A percentile compares a stretch with the other conserved stretches of the same genome.
phyloP scores from a whole-genome alignment of 2,888 invertebrate genomes.

The Aleiodes testaceus region DNA sequence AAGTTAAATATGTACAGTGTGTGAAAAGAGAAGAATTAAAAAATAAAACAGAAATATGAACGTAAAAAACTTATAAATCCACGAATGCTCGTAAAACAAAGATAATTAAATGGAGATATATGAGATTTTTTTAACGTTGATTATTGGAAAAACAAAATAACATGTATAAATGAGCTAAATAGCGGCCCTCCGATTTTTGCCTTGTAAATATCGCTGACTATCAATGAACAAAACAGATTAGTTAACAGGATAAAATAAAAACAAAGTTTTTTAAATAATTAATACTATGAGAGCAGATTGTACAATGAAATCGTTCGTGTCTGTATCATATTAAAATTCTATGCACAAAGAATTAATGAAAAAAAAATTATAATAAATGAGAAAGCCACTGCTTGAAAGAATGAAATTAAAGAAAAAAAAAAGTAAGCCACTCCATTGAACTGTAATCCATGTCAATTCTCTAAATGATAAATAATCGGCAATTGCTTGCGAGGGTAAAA shows the following conservation, averaged over 20 bases:
- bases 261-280: slow-evolving; percentile 25
- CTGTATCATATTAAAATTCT: slow-evolving; percentile 48
- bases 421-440: slow-evolving; percentile 46
- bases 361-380: background rate
- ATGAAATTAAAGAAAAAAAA: slow-evolving; percentile 39
- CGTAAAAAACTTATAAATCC: background rate
- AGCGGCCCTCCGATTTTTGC: slow-evolving; percentile 47
- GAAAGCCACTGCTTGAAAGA: slow-evolving; percentile 48
- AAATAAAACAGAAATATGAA: slow-evolving; percentile 30
- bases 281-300: slow-evolving; percentile 45
- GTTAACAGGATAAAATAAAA: slow-evolving; percentile 16
- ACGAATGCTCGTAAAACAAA: background rate
- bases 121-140: slow-evolving; percentile 47
- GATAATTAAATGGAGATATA: slow-evolving; percentile 24
- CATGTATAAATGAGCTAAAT: slow-evolving; percentile 39
- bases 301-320: slow-evolving; percentile 48
- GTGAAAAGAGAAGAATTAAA: slow-evolving; percentile 25
- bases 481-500: slow-evolving; percentile 39
- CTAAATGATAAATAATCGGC: slow-evolving; percentile 49
- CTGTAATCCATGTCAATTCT: slow-evolving; percentile 56
- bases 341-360: slow-evolving; percentile 54
- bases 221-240: slow-evolving; percentile 44
- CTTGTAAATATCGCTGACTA: slow-evolving; percentile 55
- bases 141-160: slow-evolving; percentile 41
- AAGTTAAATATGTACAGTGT: slow-evolving; percentile 41